Evolutionary conservation across 2,888 invertebrate species (phyloP).

Genomic region (Chorisops tibialis): DNA sequence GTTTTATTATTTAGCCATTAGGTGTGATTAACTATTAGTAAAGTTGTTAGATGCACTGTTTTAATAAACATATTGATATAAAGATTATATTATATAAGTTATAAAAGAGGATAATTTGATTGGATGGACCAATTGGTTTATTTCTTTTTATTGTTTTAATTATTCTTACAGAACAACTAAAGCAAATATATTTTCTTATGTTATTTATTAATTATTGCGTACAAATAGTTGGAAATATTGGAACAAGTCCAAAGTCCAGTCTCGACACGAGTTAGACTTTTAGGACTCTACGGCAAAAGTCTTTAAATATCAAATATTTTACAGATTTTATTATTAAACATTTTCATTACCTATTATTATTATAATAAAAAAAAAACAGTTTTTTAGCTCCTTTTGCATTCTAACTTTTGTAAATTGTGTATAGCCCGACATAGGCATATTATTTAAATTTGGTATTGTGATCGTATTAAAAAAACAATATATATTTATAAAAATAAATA

Average conservation of each 20-base stretch:
- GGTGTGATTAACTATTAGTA: too few species aligned
- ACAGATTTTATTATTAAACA: not conserved
- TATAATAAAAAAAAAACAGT: not conserved
- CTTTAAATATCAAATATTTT: constrained; percentile 39
- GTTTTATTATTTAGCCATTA: too few species aligned
- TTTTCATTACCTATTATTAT: too few species aligned
- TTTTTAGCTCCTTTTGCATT: not conserved
- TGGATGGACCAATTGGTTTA: too few species aligned
- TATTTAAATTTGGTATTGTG: too few species aligned
- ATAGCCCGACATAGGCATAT: too few species aligned
- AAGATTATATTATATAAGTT: too few species aligned
- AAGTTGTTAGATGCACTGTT: too few species aligned
- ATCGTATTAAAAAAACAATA: not conserved
- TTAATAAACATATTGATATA: too few species aligned
- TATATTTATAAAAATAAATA: not conserved
- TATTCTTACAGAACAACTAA: constrained; percentile 1
- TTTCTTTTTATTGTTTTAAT: too few species aligned
- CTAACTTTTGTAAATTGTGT: not conserved
- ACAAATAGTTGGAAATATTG: constrained; percentile 51
- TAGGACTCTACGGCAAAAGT: constrained; percentile 53
- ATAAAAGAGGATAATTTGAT: too few species aligned
- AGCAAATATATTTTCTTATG: constrained; percentile 9
- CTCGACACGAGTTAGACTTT: constrained; percentile 51
- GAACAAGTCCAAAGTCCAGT: constrained; percentile 53
- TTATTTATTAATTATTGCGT: constrained; percentile 21